Evolutionary conservation across 2,888 invertebrate genomes (phyloP).

Genomic region (Xestobium rufovillosum): DNA sequence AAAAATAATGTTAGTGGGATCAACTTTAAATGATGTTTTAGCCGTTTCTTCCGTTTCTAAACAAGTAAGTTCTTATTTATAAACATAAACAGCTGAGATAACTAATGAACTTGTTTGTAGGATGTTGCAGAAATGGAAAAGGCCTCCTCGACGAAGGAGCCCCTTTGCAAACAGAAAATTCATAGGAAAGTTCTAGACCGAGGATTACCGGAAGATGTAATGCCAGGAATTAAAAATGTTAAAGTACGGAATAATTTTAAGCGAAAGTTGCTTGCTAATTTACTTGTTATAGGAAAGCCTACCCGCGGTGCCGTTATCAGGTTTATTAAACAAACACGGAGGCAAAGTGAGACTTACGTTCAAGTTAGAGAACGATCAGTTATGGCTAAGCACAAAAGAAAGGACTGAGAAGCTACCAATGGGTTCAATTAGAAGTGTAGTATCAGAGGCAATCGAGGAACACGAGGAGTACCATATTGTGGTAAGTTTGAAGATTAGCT

Average conservation of each 20-base stretch:
- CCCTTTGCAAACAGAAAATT: slow-evolving; percentile 65
- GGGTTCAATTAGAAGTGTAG: slow-evolving; percentile 77
- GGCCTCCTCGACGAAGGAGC: slow-evolving; percentile 57
- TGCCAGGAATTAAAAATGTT: slow-evolving; percentile 75
- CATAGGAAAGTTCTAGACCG: slow-evolving; percentile 85
- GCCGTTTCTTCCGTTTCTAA: slow-evolving; percentile 69
- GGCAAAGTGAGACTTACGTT: slow-evolving; percentile 87
- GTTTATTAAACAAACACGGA: slow-evolving; percentile 85
- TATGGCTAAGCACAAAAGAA: slow-evolving; percentile 91
- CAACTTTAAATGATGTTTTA: slow-evolving; percentile 78
- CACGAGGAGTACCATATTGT: slow-evolving; percentile 87
- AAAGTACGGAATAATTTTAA: slow-evolving; percentile 48
- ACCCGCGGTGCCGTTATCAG: slow-evolving; percentile 73
- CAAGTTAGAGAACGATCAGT: slow-evolving; percentile 81
- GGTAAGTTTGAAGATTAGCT: no score
- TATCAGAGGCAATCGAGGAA: slow-evolving; percentile 77
- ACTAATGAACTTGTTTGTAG: slow-evolving; percentile 29
- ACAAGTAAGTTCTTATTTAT: slow-evolving; percentile 44
- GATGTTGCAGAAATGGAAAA: slow-evolving; percentile 59
- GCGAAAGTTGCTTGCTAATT: slow-evolving; percentile 11
- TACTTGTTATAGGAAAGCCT: slow-evolving; percentile 58
- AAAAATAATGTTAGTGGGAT: slow-evolving; percentile 88
- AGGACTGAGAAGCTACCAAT: slow-evolving; percentile 86
- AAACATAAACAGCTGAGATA: neutral
- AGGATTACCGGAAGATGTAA: slow-evolving; percentile 81